Conservation (phyloP, 2,797 vertebrate genomes). For the Coregonus ussuriensis region DNA sequence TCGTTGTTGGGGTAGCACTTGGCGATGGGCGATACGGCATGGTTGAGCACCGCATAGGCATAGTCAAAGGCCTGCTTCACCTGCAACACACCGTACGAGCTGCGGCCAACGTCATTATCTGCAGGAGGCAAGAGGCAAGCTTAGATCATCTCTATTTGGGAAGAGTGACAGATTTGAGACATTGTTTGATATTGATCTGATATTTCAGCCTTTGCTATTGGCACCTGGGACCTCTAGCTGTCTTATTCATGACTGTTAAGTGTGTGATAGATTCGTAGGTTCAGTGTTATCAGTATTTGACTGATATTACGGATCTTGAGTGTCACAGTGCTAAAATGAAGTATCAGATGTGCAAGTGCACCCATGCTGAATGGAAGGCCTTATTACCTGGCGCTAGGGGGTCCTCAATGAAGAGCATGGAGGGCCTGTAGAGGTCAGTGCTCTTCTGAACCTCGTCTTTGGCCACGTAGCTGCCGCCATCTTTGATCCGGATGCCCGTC, state of each 20-base stretch:
- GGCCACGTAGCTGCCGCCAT: slow-evolving; percentile 95
- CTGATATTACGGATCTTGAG: not conserved
- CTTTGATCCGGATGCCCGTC: slow-evolving; percentile 97
- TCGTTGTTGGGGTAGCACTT: slow-evolving; percentile 96
- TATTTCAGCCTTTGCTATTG: not conserved
- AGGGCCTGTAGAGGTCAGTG: slow-evolving; percentile 95
- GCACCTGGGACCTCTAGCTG: not conserved
- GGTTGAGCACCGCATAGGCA: slow-evolving; percentile 92
- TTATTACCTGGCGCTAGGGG: slow-evolving; percentile 91
- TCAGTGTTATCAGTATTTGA: not conserved
- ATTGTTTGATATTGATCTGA: not conserved
- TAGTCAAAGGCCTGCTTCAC: slow-evolving; percentile 99
- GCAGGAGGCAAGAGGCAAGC: not conserved
- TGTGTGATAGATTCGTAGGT: not conserved
- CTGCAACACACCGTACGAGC: slow-evolving; percentile 98
- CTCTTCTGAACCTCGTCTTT: slow-evolving; percentile 97
- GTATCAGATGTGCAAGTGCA: not conserved
- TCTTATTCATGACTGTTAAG: not conserved
- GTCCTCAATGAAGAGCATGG: slow-evolving; percentile 98
- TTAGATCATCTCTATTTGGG: not conserved
- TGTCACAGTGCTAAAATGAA: not conserved
- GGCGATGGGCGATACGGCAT: slow-evolving; percentile 92
- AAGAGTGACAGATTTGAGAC: not conserved
- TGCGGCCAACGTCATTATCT: slow-evolving; percentile 96
- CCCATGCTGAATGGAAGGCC: not conserved